Conservation (phyloP, 2,888 invertebrate genomes). For the Drosophila siamana region DNA sequence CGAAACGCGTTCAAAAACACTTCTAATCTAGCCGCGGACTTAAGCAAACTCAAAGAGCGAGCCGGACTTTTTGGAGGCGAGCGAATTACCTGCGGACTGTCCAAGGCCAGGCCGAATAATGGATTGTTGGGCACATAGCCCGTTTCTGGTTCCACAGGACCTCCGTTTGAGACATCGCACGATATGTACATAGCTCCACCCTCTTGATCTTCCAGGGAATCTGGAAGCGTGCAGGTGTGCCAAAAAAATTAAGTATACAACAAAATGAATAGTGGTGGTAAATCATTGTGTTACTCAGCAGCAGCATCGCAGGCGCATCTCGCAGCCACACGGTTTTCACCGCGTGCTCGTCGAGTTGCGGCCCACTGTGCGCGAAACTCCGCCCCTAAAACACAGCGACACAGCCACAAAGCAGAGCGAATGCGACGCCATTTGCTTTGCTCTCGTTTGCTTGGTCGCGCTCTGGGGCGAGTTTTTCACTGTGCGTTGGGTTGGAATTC, state of each 20-base stretch:
- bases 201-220: constrained; percentile 86
- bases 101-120: constrained; percentile 86
- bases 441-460: constrained; percentile 15
- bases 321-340: constrained; percentile 37
- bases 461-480: constrained; percentile 36
- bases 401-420: constrained; percentile 27
- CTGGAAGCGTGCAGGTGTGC: constrained; percentile 80
- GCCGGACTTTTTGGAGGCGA: constrained; percentile 11
- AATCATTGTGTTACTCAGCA: constrained; percentile 18
- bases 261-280: neutral
- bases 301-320: constrained; percentile 7
- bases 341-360: constrained; percentile 13
- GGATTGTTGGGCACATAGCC: constrained; percentile 86
- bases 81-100: constrained; percentile 85
- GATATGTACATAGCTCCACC: constrained; percentile 86
- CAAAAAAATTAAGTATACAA: constrained; percentile 11
- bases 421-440: constrained; percentile 71
- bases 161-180: constrained; percentile 86
- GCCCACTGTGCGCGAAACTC: constrained; percentile 78
- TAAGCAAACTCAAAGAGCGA: neutral
- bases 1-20: too few relatives aligned
- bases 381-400: constrained; percentile 54
- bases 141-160: constrained; percentile 86
- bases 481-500: constrained; percentile 8
- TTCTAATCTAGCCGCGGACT: too few relatives aligned